Percentiles rank a stretch among this genome's conserved stretches.
phyloP scores from a whole-genome alignment of 1,140 invertebrate species.

The Limonius californicus region DNA sequence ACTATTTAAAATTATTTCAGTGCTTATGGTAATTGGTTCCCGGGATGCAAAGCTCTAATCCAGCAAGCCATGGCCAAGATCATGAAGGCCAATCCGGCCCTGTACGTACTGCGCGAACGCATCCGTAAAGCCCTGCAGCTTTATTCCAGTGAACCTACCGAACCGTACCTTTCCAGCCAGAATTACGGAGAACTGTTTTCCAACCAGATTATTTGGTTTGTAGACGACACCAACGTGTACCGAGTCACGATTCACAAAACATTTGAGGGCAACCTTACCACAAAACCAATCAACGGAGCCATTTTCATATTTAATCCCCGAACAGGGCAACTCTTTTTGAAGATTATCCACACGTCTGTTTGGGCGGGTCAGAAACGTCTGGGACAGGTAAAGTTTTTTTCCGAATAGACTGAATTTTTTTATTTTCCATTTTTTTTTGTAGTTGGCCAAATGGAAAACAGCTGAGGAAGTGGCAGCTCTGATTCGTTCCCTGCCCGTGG shows the following conservation, averaged over 20 bases:
- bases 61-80: conserved; percentile 99
- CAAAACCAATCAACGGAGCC: conserved; percentile 99
- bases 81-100: conserved; percentile 99
- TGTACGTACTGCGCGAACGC: conserved; percentile 95
- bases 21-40: conserved; percentile 99
- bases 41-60: conserved; percentile 96
- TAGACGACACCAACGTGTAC: conserved; percentile 99
- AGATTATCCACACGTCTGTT: conserved; percentile 99
- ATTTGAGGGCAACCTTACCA: conserved; percentile 99
- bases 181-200: conserved; percentile 99
- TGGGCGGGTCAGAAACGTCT: conserved; percentile 98
- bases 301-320: conserved; percentile 99
- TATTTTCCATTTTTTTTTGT: conserved; percentile 16
- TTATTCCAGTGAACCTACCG: conserved; percentile 98
- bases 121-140: conserved; percentile 97
- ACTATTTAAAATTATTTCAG: conserved; percentile 46
- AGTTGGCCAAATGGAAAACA: conserved; percentile 99
- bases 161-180: conserved; percentile 97
- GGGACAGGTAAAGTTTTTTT: conserved; percentile 56
- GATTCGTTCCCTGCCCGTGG: conserved; percentile 97
- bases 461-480: conserved; percentile 99
- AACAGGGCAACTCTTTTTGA: conserved; percentile 98
- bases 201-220: conserved; percentile 99
- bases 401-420: neutral
- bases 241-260: conserved; percentile 99